A percentile compares a stretch with the other conserved stretches of the same genome.
Evolutionary conservation across 2,797 vertebrate genomes (phyloP).

Genomic region (Scolopax bukidnonensis): DNA sequence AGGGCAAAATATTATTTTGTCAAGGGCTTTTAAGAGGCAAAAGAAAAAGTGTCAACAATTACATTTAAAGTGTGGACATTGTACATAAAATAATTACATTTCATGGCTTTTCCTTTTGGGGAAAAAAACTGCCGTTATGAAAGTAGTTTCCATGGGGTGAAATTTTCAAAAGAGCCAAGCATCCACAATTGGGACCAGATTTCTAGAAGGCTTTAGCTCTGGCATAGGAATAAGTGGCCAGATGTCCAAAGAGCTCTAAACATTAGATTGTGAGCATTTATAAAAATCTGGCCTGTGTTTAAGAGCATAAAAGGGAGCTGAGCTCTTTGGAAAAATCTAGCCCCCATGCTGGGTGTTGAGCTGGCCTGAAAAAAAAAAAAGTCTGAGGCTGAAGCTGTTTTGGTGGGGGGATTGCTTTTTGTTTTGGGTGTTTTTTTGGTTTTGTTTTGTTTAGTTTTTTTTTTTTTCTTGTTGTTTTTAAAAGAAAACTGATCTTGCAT

Average conservation of each 20-base stretch:
- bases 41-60: constrained; percentile 52
- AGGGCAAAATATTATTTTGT: neutral
- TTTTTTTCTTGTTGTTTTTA: neutral
- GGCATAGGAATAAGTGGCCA: constrained; percentile 51
- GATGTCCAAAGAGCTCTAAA: constrained; percentile 57
- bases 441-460: neutral
- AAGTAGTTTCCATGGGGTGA: constrained; percentile 26
- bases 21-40: neutral
- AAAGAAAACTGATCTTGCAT: constrained; percentile 3
- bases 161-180: constrained; percentile 31
- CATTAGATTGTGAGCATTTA: constrained; percentile 29
- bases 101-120: constrained; percentile 10
- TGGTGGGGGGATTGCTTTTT: neutral
- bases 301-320: constrained; percentile 11
- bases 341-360: constrained; percentile 1
- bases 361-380: neutral
- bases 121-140: neutral
- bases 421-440: neutral
- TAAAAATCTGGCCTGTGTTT: constrained; percentile 60
- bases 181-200: constrained; percentile 41
- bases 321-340: constrained; percentile 34
- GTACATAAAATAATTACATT: constrained; percentile 26
- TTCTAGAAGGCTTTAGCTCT: constrained; percentile 51
- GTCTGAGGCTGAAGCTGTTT: neutral
- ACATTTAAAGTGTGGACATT: constrained; percentile 6